Conservation (phyloP, 2,888 invertebrate genomes). For the Tetragonisca angustula region DNA sequence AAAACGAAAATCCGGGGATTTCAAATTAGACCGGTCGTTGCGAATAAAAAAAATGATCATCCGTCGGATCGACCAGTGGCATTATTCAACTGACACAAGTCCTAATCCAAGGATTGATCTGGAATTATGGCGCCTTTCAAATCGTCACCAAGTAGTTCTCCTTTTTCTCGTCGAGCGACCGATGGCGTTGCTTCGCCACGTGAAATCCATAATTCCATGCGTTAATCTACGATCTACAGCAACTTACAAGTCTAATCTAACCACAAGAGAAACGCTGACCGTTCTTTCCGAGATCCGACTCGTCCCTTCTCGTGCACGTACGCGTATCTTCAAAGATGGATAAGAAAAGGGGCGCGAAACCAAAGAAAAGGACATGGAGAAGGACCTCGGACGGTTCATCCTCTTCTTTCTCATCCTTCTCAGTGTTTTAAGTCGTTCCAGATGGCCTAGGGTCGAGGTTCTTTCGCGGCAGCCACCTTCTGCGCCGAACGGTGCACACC, state of each 20-base stretch:
- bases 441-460: constrained; percentile 67
- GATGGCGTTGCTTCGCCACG: constrained; percentile 73
- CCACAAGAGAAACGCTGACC: not conserved
- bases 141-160: not conserved
- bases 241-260: constrained; percentile 45
- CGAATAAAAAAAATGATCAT: constrained; percentile 31
- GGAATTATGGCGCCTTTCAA: constrained; percentile 41
- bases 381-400: constrained; percentile 26
- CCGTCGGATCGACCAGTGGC: constrained; percentile 74
- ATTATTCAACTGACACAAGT: constrained; percentile 62
- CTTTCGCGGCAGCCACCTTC: constrained; percentile 42
- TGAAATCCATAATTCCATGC: constrained; percentile 61
- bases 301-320: constrained; percentile 36
- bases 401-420: constrained; percentile 34
- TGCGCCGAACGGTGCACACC: constrained; percentile 23
- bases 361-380: constrained; percentile 16
- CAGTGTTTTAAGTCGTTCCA: constrained; percentile 79
- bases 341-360: constrained; percentile 42
- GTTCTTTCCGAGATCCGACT: constrained; percentile 37
- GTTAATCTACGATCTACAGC: constrained; percentile 69
- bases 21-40: constrained; percentile 20
- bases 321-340: not conserved
- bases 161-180: constrained; percentile 60
- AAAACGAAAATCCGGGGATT: constrained; percentile 41
- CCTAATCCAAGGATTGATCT: constrained; percentile 65